phyloP scores from a whole-genome alignment of 2,113 vertebrate species.

The Phoenicopterus ruber region DNA sequence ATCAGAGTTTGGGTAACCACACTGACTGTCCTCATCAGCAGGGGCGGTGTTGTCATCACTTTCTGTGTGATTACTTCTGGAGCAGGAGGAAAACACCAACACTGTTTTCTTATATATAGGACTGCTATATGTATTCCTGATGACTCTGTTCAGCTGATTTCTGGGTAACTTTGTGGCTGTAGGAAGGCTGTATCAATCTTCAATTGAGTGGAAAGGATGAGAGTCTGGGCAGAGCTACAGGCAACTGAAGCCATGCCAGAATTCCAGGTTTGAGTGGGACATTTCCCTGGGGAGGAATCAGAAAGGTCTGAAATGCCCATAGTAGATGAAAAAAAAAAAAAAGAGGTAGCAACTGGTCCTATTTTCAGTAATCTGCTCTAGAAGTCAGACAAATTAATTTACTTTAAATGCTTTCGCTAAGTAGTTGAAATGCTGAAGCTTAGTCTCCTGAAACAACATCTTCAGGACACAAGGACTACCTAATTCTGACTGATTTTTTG shows the following conservation, averaged over 20 bases:
- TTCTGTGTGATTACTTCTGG: not conserved
- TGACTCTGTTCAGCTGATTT: not conserved
- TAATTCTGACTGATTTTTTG: not conserved
- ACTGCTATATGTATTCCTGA: not conserved
- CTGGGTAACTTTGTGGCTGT: not conserved
- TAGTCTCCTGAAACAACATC: not conserved
- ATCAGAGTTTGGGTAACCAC: not conserved
- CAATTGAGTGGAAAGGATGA: not conserved
- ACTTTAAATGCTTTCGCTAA: not conserved
- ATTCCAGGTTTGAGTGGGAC: not conserved
- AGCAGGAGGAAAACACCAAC: not conserved
- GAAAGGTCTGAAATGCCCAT: not conserved
- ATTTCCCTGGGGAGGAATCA: not conserved
- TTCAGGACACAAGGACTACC: not conserved
- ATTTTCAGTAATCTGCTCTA: not conserved
- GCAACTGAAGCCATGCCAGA: not conserved
- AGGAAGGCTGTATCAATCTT: not conserved
- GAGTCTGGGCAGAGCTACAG: not conserved
- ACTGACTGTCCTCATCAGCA: not conserved
- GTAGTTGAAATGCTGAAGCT: not conserved
- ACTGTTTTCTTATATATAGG: not conserved
- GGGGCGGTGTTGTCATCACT: too few relatives aligned
- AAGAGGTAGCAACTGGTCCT: not conserved
- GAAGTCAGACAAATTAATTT: not conserved
- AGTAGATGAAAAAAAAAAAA: not conserved